Conservation (phyloP, 2,113 vertebrate genomes). For the Neotragus moschatus region DNA sequence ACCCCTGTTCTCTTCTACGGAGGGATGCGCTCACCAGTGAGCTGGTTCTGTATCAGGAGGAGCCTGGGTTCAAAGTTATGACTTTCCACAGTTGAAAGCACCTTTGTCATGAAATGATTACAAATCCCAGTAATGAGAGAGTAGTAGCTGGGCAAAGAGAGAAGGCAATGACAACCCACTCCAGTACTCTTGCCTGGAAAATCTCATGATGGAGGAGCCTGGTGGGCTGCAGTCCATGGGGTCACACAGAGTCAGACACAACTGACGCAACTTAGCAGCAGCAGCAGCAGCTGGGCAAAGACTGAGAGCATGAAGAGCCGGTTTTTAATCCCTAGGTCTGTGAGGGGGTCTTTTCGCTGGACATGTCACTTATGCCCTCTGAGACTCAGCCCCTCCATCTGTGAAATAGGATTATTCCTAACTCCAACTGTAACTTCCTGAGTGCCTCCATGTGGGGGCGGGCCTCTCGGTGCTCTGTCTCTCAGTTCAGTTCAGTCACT, state of each 20-base stretch:
- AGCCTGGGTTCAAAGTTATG: background rate
- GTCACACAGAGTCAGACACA: background rate
- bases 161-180: background rate
- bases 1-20: background rate
- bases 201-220: background rate
- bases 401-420: background rate
- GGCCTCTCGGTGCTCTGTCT: background rate
- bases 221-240: background rate
- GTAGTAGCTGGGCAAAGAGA: background rate
- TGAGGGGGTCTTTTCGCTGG: background rate
- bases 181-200: background rate
- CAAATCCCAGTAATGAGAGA: background rate
- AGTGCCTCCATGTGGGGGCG: background rate
- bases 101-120: background rate
- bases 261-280: background rate
- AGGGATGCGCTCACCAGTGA: background rate
- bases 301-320: background rate
- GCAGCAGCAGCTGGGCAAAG: background rate
- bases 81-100: background rate
- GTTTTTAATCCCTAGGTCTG: background rate
- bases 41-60: background rate
- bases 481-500: background rate
- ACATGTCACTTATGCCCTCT: background rate
- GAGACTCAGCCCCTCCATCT: constrained; percentile 14
- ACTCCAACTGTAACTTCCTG: background rate